A percentile compares a stretch with the other conserved stretches of the same genome.
phyloP scores from a whole-genome alignment of 2,888 invertebrate species.

The Nephrotoma flavescens region DNA sequence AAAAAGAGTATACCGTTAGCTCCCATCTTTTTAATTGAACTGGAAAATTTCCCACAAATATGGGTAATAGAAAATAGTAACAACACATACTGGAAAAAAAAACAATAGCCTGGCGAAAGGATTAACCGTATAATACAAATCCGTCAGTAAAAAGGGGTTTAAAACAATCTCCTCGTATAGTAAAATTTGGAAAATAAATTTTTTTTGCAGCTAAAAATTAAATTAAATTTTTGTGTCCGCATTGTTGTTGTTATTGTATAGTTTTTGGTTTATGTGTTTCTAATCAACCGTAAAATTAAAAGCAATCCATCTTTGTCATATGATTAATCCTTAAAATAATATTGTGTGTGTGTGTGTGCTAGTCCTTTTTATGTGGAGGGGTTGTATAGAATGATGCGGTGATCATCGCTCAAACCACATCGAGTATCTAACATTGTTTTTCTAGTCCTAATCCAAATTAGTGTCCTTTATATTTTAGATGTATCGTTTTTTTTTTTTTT shows the following conservation, averaged over 20 bases:
- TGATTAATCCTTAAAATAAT: not conserved
- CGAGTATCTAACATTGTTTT: not conserved
- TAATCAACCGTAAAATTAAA: not conserved
- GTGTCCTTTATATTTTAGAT: not conserved
- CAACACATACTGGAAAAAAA: not conserved
- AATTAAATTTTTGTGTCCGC: not conserved
- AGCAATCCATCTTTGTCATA: not conserved
- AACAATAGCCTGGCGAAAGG: not conserved
- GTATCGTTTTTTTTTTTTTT: not conserved
- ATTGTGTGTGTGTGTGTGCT: not conserved
- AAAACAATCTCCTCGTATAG: not conserved
- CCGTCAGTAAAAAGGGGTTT: not conserved
- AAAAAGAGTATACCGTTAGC: not conserved
- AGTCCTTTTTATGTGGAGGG: not conserved
- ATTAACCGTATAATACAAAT: not conserved
- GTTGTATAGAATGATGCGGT: not conserved
- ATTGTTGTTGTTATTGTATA: not conserved
- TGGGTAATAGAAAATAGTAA: not conserved
- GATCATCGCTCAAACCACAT: not conserved
- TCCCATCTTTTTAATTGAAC: not conserved
- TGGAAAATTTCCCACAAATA: not conserved
- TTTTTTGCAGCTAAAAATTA: not conserved
- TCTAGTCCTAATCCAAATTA: not conserved
- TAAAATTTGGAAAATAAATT: not conserved
- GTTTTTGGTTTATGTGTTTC: not conserved